Evolutionary conservation across 2,113 vertebrate genomes (phyloP).

Genomic region (Boleophthalmus pectinirostris): DNA sequence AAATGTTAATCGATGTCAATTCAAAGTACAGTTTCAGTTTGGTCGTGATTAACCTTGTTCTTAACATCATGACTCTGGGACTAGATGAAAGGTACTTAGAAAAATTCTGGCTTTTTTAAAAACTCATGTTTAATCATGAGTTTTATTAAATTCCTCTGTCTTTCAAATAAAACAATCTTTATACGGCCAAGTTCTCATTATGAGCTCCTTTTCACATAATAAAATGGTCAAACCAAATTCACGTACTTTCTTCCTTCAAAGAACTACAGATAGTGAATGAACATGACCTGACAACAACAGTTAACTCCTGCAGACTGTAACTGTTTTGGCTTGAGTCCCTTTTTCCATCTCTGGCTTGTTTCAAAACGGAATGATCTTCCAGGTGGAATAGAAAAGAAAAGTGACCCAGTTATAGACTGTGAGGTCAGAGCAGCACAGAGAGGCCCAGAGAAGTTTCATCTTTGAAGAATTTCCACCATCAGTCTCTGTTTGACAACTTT

Average conservation of each 20-base stretch:
- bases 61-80: too few relatives aligned
- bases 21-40: neutral
- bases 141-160: too few relatives aligned
- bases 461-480: constrained; percentile 64
- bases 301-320: constrained; percentile 18
- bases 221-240: too few relatives aligned
- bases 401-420: constrained; percentile 29
- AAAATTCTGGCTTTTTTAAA: neutral
- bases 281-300: constrained; percentile 23
- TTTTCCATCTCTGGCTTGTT: constrained; percentile 68
- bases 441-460: constrained; percentile 39
- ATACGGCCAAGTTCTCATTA: too few relatives aligned
- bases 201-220: neutral
- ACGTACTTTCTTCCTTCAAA: neutral
- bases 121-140: neutral
- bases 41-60: too few relatives aligned
- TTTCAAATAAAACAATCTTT: too few relatives aligned
- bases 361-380: constrained; percentile 34
- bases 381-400: constrained; percentile 57
- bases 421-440: constrained; percentile 34
- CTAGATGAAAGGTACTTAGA: neutral
- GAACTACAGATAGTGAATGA: constrained; percentile 12
- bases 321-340: constrained; percentile 45
- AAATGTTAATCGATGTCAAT: neutral
- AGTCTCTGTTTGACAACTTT: constrained; percentile 50